These are phyloP conservation scores for Cyclophora punctaria DNA, from an alignment of 2,888 invertebrate genomes.

Conservation along the genomic window DNA sequence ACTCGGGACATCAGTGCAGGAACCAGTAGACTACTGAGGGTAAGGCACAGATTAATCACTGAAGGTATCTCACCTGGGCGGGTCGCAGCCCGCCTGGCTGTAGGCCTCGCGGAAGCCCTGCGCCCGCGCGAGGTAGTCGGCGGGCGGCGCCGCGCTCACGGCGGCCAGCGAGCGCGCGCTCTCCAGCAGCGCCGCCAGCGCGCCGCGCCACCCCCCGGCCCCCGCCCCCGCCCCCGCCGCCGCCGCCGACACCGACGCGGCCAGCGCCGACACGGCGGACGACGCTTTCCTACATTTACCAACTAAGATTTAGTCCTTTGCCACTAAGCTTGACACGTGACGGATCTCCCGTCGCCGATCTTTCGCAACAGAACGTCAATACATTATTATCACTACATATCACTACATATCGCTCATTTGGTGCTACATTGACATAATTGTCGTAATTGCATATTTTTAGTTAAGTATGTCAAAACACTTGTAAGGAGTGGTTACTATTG, in stretches of 20 bases:
- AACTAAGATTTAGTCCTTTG: no score
- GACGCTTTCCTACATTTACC: conserved; percentile 43
- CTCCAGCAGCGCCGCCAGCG: conserved; percentile 77
- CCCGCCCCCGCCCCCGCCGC: conserved; percentile 59
- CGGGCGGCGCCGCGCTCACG: conserved; percentile 76
- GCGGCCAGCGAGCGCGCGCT: conserved; percentile 69
- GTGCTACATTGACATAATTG: no score
- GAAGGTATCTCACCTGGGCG: conserved; percentile 65
- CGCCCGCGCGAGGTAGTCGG: conserved; percentile 79
- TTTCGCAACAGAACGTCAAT: no score
- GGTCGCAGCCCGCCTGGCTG: conserved; percentile 80
- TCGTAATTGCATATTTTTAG: no score
- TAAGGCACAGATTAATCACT: neutral
- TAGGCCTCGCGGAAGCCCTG: conserved; percentile 78
- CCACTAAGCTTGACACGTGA: no score
- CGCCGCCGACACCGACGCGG: conserved; percentile 59
- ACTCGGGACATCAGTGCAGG: no score
- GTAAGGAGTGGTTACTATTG: no score
- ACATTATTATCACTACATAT: no score
- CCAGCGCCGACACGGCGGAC: conserved; percentile 37
- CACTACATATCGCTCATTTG: no score
- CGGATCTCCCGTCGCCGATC: no score
- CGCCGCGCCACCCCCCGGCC: conserved; percentile 70
- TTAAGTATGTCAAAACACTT: no score
- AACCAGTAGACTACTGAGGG: no score